Base-by-base conservation (phyloP, 2,888 invertebrate genomes). In the Apoda limacodes region DNA sequence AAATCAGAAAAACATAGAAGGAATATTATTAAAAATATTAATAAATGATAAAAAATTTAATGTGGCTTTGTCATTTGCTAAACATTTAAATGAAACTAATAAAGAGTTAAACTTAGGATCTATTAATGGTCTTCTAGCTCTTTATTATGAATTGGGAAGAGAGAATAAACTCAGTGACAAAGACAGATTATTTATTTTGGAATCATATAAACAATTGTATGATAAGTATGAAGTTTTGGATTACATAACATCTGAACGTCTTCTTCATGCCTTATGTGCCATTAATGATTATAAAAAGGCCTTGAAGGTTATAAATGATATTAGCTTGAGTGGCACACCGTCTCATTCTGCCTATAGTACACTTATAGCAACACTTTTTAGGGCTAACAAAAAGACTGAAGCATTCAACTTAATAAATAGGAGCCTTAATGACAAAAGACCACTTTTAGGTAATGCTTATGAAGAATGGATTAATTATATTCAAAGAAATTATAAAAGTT, bases 221-320 rank as follows among this genome's bases (percentile, higher is more conserved):
- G 52, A 68, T 15, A 78, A 83, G 39, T 82, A 86, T 55, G 75
- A 83, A 28, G 51, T 85, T 1, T 55, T 90, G 28, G 89, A 90
- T 61, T 61, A 63, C 9, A 52, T 50, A 2, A 86, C 88, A 10
- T 82, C 84, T 46, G 87, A 88, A 49, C 65, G 67, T 50, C 60
- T 88, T 4, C 72, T 91, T 32, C 63, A 67, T 36, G 89, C 84
- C 0, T 55, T 93, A 3, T 86, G 87, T 41, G 50, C 82, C 11
- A 88, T 89, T 5, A 58, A 78, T 32, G 68, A 85, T 41, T 92
- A 90, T 89, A 75, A 78, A 43, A 82, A 86, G 34, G 82, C 84
- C 22, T 30, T 85, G 0, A 74, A 83, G 41, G 64, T 90, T 9
- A 55, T 89, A 13, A 80, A 87, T 28, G 84, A 85, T 52, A 81